These are phyloP conservation scores for Psylliodes chrysocephalus DNA, from an alignment of 2,888 invertebrate genomes.

Conservation along the genomic window DNA sequence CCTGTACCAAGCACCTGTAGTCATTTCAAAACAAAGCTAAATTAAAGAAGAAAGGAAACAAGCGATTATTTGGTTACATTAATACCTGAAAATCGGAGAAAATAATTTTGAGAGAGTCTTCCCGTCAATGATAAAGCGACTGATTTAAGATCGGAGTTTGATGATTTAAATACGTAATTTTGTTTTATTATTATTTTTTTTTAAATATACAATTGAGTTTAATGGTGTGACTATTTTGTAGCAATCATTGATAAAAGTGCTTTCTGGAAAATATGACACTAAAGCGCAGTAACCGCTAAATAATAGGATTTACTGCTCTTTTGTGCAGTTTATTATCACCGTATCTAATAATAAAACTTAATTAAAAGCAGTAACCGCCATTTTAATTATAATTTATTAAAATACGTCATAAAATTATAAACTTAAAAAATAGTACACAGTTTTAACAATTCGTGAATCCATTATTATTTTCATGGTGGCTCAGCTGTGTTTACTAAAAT, in stretches of 20 bases:
- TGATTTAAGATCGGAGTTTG: too few relatives aligned
- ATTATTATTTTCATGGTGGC: conserved; percentile 2
- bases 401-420: too few relatives aligned
- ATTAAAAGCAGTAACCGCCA: too few relatives aligned
- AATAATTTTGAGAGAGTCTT: too few relatives aligned
- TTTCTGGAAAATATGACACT: conserved; percentile 1
- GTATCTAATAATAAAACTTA: not conserved
- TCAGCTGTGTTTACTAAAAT: too few relatives aligned
- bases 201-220: not conserved
- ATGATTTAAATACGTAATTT: not conserved
- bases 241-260: not conserved
- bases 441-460: not conserved
- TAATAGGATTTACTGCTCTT: conserved; percentile 3
- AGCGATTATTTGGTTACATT: conserved; percentile 17
- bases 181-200: not conserved
- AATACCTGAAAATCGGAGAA: too few relatives aligned
- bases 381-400: too few relatives aligned
- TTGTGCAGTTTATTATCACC: conserved; percentile 6
- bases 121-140: too few relatives aligned
- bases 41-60: conserved; percentile 7
- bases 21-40: conserved; percentile 7
- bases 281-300: conserved; percentile 15
- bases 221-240: not conserved
- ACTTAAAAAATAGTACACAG: not conserved
- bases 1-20: not conserved